Conservation (phyloP, 2,113 vertebrate species). For the Murina feae region DNA sequence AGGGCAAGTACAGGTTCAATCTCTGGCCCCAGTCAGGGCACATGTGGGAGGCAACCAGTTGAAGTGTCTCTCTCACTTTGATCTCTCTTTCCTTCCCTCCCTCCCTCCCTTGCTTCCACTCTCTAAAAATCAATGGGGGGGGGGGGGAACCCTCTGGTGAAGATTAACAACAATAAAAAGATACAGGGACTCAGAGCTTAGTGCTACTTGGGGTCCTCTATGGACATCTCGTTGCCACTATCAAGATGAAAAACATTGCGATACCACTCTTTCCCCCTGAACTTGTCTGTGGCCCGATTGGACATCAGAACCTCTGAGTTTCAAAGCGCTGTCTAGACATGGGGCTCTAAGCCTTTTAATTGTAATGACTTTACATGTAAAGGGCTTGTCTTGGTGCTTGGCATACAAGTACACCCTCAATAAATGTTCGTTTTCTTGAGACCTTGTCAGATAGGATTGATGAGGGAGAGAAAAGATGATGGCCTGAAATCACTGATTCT, state of each 20-base stretch:
- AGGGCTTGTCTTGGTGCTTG: neutral
- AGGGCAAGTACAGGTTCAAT: too few relatives aligned
- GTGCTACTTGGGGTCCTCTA: accelerated
- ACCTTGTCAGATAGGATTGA: neutral
- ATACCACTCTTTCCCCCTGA: neutral
- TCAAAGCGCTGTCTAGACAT: neutral
- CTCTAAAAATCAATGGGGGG: too few relatives aligned
- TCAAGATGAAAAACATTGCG: neutral
- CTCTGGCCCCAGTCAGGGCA: too few relatives aligned
- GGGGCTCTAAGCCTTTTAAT: neutral
- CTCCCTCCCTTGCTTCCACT: too few relatives aligned
- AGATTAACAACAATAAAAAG: neutral
- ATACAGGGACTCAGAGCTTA: neutral
- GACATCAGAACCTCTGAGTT: neutral
- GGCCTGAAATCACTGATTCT: neutral
- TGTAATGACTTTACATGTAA: neutral
- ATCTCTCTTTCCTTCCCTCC: too few relatives aligned
- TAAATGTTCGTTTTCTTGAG: neutral
- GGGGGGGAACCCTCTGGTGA: too few relatives aligned
- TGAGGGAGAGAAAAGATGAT: neutral
- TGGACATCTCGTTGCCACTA: neutral
- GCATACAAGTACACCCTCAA: neutral
- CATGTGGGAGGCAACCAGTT: too few relatives aligned
- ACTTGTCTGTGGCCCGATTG: neutral
- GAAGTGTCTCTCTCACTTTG: too few relatives aligned